These are phyloP conservation scores for Cyphomyrus discorhynchus DNA, from an alignment of 2,113 vertebrate species.

Conservation along the genomic window DNA sequence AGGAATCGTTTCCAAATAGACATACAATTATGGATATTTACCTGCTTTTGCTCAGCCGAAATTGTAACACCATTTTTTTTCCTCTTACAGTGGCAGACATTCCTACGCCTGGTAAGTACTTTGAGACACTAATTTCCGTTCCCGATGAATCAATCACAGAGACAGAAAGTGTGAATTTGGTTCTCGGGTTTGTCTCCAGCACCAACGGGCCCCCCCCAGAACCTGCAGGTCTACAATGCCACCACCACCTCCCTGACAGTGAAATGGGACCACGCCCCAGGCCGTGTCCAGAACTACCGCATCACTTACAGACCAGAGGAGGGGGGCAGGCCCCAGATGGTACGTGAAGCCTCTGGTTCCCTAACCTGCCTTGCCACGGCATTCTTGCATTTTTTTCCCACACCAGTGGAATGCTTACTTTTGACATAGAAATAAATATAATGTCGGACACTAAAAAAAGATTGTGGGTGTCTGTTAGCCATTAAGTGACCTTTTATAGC, in stretches of 20 bases:
- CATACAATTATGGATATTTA: not conserved
- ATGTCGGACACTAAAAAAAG: not conserved
- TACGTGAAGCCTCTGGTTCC: conserved; percentile 46
- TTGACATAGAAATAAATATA: not conserved
- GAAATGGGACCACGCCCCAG: conserved; percentile 84
- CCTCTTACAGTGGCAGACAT: conserved; percentile 62
- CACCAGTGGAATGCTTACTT: not conserved
- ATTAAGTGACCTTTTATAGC: not conserved
- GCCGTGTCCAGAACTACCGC: conserved; percentile 82
- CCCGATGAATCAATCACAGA: not conserved
- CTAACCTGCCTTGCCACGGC: no score
- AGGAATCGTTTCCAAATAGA: not conserved
- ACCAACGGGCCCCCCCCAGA: conserved; percentile 73
- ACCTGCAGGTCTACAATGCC: conserved; percentile 89
- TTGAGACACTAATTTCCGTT: not conserved
- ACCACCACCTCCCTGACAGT: conserved; percentile 82
- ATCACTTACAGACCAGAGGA: conserved; percentile 74
- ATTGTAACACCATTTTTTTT: conserved; percentile 39
- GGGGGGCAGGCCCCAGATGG: conserved; percentile 72
- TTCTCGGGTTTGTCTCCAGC: conserved; percentile 48
- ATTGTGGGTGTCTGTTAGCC: not conserved
- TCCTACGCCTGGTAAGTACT: conserved; percentile 69
- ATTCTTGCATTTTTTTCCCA: not conserved
- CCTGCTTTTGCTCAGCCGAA: no score
- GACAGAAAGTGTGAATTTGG: not conserved